A percentile compares a stretch with the other conserved stretches of the same genome.
Evolutionary conservation across 2,797 vertebrate species (phyloP).

Genomic region (Sorex maritimensis): DNA sequence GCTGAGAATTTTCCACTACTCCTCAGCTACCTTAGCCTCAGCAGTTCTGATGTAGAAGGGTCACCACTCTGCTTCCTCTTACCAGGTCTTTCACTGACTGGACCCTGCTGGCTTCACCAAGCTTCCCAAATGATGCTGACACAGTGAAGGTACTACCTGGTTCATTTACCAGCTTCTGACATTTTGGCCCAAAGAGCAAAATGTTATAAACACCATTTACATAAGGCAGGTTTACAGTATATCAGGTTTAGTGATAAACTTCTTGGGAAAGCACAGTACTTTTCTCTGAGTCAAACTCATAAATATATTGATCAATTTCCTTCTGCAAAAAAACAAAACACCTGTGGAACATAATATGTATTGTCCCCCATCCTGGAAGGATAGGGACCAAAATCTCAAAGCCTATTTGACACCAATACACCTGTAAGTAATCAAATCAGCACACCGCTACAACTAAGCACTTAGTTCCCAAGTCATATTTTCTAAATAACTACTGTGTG

Average conservation of each 20-base stretch:
- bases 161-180: slow-evolving; percentile 68
- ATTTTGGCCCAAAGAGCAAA: slow-evolving; percentile 64
- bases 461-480: slow-evolving; percentile 40
- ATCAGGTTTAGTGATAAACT: slow-evolving; percentile 53
- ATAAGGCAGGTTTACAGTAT: background rate
- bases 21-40: too few species aligned
- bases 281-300: background rate
- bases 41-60: background rate
- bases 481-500: slow-evolving; percentile 43
- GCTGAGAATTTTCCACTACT: too few species aligned
- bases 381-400: background rate
- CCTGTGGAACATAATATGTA: background rate
- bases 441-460: slow-evolving; percentile 39
- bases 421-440: background rate
- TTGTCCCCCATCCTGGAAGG: background rate
- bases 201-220: slow-evolving; percentile 58
- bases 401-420: background rate
- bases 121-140: slow-evolving; percentile 24
- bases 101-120: slow-evolving; percentile 50
- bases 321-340: slow-evolving; percentile 53
- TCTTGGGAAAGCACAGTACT: slow-evolving; percentile 25
- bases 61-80: slow-evolving; percentile 20
- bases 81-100: background rate
- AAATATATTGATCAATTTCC: slow-evolving; percentile 69
- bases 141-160: slow-evolving; percentile 60